These are phyloP conservation scores for Amphibalanus amphitrite DNA, from an alignment of 1,140 invertebrate genomes.

Conservation along the genomic window DNA sequence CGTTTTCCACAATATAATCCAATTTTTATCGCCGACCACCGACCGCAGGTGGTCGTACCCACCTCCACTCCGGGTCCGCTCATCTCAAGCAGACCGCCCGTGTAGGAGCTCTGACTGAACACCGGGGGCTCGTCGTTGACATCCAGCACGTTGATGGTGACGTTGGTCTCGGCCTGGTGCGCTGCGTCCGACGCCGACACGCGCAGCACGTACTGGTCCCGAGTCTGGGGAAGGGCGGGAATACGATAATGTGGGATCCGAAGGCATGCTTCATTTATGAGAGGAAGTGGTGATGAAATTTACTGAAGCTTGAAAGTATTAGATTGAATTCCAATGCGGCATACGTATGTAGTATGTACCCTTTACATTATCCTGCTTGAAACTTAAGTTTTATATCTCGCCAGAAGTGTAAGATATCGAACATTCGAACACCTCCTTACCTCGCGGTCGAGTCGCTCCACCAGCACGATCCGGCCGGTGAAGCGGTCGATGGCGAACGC, in stretches of 20 bases:
- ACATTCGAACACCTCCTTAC: too few relatives aligned
- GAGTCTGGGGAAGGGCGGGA: conserved; percentile 15
- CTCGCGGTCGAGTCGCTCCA: conserved; percentile 56
- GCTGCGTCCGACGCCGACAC: conserved; percentile 68
- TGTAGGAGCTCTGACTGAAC: conserved; percentile 62
- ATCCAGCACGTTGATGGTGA: conserved; percentile 68
- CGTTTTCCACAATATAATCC: background rate
- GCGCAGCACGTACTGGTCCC: conserved; percentile 48
- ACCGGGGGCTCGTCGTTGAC: conserved; percentile 78
- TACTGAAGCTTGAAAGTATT: too few relatives aligned
- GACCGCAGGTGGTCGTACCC: background rate
- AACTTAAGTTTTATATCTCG: too few relatives aligned
- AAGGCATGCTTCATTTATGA: too few relatives aligned
- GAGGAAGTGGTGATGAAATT: too few relatives aligned
- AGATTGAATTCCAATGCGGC: too few relatives aligned
- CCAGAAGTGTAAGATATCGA: too few relatives aligned
- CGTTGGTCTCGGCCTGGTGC: conserved; percentile 55
- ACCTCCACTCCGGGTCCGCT: conserved; percentile 35
- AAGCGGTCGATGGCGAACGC: conserved; percentile 75
- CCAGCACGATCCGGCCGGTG: conserved; percentile 67
- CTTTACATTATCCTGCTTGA: too few relatives aligned
- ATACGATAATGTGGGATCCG: too few relatives aligned
- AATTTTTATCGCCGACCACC: too few relatives aligned
- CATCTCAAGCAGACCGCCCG: conserved; percentile 37
- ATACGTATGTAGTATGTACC: too few relatives aligned